Percentiles rank a stretch among this genome's conserved stretches.
These are phyloP conservation scores for Pristionchus arcanus DNA, from an alignment of 2,888 invertebrate genomes.

Conservation along the genomic window DNA sequence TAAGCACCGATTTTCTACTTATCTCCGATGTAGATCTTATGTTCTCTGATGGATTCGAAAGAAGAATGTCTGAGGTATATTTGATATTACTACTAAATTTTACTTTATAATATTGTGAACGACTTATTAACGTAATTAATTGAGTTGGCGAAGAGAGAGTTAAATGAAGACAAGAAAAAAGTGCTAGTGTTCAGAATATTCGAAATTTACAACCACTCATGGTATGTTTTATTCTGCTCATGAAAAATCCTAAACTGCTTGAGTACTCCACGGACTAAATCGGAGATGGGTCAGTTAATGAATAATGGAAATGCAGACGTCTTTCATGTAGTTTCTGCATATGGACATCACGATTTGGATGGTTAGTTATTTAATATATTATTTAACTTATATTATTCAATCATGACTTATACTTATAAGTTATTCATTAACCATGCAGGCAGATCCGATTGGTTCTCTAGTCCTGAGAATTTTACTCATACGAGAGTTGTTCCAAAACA, in stretches of 20 bases:
- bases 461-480: constrained; percentile 7
- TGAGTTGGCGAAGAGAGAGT: constrained; percentile 11
- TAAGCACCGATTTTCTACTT: neutral
- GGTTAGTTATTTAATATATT: neutral
- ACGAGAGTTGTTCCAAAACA: neutral
- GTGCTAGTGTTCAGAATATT: constrained; percentile 46
- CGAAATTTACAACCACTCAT: neutral
- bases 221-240: neutral
- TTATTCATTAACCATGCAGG: neutral
- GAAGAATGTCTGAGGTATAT: constrained; percentile 32
- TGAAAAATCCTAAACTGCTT: neutral
- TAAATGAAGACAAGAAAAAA: neutral
- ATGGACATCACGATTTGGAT: constrained; percentile 49
- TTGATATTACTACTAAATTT: neutral
- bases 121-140: neutral
- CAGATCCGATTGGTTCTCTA: neutral
- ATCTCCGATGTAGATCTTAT: constrained; percentile 21
- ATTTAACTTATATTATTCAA: too few relatives aligned
- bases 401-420: neutral
- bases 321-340: constrained; percentile 17
- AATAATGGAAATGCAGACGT: constrained; percentile 1
- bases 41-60: constrained; percentile 35
- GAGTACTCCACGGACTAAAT: constrained; percentile 21
- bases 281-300: neutral
- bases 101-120: neutral